Percentiles rank a stretch among this genome's conserved stretches.
Evolutionary conservation across 2,113 vertebrate genomes (phyloP).

Genomic region (Neolamprologus ventralis): DNA sequence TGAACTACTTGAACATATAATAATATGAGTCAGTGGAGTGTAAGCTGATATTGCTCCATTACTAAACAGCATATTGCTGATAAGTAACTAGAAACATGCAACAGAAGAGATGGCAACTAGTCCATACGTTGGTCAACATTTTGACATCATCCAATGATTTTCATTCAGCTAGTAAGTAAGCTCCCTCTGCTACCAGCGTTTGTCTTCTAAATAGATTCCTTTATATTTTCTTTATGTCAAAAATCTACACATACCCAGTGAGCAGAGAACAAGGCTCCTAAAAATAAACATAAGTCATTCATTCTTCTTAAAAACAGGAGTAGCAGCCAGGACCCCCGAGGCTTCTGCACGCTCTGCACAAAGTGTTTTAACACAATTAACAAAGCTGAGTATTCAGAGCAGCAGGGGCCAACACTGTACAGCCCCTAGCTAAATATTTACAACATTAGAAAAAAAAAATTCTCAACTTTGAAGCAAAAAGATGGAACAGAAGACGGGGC

Average conservation of each 20-base stretch:
- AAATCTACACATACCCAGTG: not conserved
- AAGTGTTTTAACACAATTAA: slow-evolving; percentile 1
- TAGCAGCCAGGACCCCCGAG: not conserved
- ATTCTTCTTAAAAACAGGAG: not conserved
- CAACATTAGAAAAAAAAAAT: not conserved
- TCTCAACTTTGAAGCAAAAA: not conserved
- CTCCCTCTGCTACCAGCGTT: not conserved
- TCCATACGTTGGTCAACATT: not conserved
- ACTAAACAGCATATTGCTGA: not conserved
- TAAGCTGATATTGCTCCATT: not conserved
- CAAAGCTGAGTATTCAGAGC: not conserved
- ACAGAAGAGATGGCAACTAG: not conserved
- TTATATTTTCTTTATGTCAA: not conserved
- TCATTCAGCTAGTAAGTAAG: not conserved
- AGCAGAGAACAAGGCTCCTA: not conserved
- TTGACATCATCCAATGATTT: not conserved
- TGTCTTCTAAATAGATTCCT: not conserved
- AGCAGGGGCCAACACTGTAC: not conserved
- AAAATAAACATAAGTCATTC: not conserved
- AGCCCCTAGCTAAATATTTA: not conserved
- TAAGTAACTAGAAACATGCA: not conserved
- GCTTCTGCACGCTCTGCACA: not conserved
- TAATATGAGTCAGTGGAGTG: not conserved
- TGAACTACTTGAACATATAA: not conserved
- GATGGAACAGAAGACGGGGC: not conserved